Base-by-base conservation (phyloP, 2,797 vertebrate genomes). In the Meda fulgida region DNA sequence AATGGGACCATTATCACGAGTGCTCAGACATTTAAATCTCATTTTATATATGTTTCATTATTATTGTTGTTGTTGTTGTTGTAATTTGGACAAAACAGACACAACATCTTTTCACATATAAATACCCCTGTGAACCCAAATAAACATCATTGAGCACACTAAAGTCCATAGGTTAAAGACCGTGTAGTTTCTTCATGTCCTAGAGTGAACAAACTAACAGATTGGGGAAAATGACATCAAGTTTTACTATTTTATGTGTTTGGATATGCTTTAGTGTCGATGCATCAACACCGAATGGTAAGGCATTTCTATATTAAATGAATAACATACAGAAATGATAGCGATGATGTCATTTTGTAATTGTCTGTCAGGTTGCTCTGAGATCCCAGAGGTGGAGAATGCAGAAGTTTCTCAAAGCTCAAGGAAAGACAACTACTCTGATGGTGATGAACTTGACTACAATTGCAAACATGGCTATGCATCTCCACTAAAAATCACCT, bases 381-480 rank as follows among this genome's bases (percentile, higher is more conserved):
- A 72, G 26, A 63, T 88, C 7, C 93, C 92, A n/a, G 14, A 26
- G 9, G 87, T 92, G 67, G 85, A 84, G 4, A 71, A 94, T 29
- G 89, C 89, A 43, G 0, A 10, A 0, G 26, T 92, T 60, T 82
- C 82, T 6, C 67, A 78, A 8, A 46, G 14, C 0, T 87, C 86
- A 34, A 43, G 14, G 48, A 92, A 76, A 79, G 14, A 46, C 13
- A 46, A 46, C 43, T 46, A 46, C 79, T 34, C 9, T n/a, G 0
- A 7, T 19, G 91, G 86, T 77, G 8, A 92, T 23, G 6, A 78
- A 16, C 53, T 93, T 21, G 38, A 46, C 13, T 93, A 91, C 48
- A 51, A 0, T 2, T 94, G 94, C 75, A 72, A 86, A 7, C 26
- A 5, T 5, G 93, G 93, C 58, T 93, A 92, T 34, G 31, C 70